These are phyloP conservation scores for Stigmatopora nigra DNA, from an alignment of 2,113 vertebrate genomes.

Conservation along the genomic window DNA sequence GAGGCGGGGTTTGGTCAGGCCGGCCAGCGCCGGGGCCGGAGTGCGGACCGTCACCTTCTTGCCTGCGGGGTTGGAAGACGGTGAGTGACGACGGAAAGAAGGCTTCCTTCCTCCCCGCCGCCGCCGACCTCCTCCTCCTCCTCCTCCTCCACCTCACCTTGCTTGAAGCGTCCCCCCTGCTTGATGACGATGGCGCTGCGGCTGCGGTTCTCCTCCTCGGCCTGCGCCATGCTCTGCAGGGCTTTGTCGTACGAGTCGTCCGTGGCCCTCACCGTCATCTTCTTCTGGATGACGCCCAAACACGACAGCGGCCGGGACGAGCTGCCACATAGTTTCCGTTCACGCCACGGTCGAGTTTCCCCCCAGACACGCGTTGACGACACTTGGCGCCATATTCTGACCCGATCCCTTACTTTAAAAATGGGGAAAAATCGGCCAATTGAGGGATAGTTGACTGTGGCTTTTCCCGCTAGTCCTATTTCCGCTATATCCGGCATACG, in stretches of 20 bases:
- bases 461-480: no score
- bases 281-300: conserved; percentile 88
- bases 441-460: no score
- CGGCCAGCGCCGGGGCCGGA: conserved; percentile 72
- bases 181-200: conserved; percentile 87
- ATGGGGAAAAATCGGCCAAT: no score
- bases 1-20: conserved; percentile 68
- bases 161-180: conserved; percentile 69
- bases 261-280: conserved; percentile 86
- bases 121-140: no score
- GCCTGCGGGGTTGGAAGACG: conserved; percentile 52
- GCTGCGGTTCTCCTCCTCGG: conserved; percentile 85
- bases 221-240: conserved; percentile 84
- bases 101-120: no score
- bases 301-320: conserved; percentile 77
- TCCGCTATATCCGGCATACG: no score
- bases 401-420: no score
- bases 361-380: background rate
- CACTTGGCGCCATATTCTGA: no score
- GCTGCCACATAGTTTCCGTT: conserved; percentile 48
- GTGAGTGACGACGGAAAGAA: background rate
- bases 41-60: conserved; percentile 83
- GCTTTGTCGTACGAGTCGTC: conserved; percentile 93
- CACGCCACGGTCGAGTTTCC: no score
- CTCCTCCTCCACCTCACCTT: conserved; percentile 64